Percentiles rank a stretch among this genome's conserved stretches.
Evolutionary conservation across 2,888 invertebrate genomes (phyloP).

Genomic region (Lasioglossum figueresi): DNA sequence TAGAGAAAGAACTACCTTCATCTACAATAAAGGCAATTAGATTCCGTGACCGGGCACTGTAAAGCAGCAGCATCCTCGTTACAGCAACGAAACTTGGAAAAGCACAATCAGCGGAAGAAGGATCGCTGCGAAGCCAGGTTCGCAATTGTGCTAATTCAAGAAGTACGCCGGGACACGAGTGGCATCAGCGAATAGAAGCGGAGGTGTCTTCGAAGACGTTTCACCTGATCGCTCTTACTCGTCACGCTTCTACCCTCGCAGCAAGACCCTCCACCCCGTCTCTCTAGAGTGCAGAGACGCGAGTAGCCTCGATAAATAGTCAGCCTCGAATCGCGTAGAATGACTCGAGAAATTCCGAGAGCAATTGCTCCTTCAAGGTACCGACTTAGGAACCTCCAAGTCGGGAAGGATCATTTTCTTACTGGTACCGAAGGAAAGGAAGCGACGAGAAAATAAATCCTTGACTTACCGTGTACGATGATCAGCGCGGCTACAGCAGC

Average conservation of each 20-base stretch:
- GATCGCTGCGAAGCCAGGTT: background rate
- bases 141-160: constrained; percentile 31
- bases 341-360: background rate
- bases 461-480: constrained; percentile 29
- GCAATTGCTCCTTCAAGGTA: background rate
- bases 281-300: background rate
- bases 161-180: background rate
- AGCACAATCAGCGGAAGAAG: background rate
- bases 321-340: background rate
- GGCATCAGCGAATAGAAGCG: constrained; percentile 31
- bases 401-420: background rate
- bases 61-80: background rate
- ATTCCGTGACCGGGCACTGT: background rate
- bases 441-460: background rate
- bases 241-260: constrained; percentile 20
- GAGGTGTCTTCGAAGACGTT: background rate
- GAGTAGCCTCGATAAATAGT: background rate
- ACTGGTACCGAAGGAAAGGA: background rate
- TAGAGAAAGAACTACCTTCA: background rate
- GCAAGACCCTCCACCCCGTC: background rate
- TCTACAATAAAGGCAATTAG: background rate
- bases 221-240: constrained; percentile 24
- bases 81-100: background rate
- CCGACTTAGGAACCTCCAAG: background rate
- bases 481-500: background rate